Evolutionary conservation across 2,797 vertebrate genomes (phyloP).

Genomic region (Microhierax caerulescens): DNA sequence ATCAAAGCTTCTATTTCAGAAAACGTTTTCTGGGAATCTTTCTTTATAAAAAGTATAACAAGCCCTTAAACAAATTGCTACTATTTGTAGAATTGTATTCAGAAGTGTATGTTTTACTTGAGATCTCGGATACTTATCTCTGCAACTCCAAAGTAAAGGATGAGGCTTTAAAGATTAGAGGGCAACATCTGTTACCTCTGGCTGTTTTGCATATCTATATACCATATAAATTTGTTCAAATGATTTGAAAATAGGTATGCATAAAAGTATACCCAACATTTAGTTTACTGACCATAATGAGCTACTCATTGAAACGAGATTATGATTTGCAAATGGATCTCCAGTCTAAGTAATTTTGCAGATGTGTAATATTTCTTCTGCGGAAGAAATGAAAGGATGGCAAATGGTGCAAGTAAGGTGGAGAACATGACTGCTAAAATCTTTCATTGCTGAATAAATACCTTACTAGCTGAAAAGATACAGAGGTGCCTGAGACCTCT

Average conservation of each 20-base stretch:
- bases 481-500: constrained; percentile 21
- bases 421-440: constrained; percentile 30
- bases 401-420: neutral
- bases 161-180: constrained; percentile 46
- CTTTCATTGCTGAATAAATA: constrained; percentile 55
- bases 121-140: neutral
- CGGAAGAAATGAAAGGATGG: constrained; percentile 13
- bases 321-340: constrained; percentile 78
- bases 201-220: constrained; percentile 5
- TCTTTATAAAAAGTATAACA: neutral
- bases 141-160: constrained; percentile 20
- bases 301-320: constrained; percentile 1
- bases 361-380: constrained; percentile 72
- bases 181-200: constrained; percentile 38
- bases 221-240: constrained; percentile 77
- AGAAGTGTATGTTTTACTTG: neutral
- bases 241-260: constrained; percentile 75
- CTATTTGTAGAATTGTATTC: neutral
- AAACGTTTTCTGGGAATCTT: neutral
- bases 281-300: constrained; percentile 53
- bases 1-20: neutral
- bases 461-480: constrained; percentile 38
- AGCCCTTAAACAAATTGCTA: neutral
- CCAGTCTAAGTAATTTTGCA: constrained; percentile 80
- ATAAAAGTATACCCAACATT: constrained; percentile 30